Base-by-base conservation (phyloP, 30 jellyfish, hydroid and myxozoan species). In the Turritopsis dohrnii region DNA sequence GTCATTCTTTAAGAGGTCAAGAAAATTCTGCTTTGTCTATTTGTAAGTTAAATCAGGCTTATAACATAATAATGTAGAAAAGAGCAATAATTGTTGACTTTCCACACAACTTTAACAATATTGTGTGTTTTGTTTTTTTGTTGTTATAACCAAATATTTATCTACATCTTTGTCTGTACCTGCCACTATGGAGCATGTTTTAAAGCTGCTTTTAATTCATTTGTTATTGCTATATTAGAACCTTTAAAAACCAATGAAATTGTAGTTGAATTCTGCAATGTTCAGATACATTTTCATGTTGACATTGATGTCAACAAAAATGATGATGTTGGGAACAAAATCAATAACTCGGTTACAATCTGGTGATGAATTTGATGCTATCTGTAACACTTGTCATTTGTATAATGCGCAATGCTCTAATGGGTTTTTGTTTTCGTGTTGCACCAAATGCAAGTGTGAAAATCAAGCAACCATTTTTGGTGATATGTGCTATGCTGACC, bases 301-400 rank as follows among this genome's bases (percentile, higher is more conserved):
- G 9, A 41, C 13, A 5, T 41, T 41, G 60, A 41, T 41, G 60
- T 41, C 13, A 41, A 41, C 13, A 41, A 41, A 13, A 41, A 13
- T 41, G 60, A 41, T 5, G 13, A 13, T 41, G 5, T 41, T 41
- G n/a, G n/a, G n/a, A 41, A 41, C 60, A 41, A 41, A 5, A 41
- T 41, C 60, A 3, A 41, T 41, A 3, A 41, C 60, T 3, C 60
- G 60, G 13, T 41, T 41, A 41, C 9, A 41, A 41, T 41, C 60
- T 41, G 77, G 77, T 16, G 77, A 69, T 19, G 19, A 7, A 69
- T 69, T 69, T 69, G 31, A 69, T 23, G 77, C 77, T n/a, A 19
- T 8, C 30, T 69, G 77, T 69, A 69, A 69, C 77, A 69, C 77
- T 69, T 69, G 77, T 27, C 77, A 69, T 69, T 69, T 69, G 19